Evolutionary conservation across 2,888 invertebrate species (phyloP).

Genomic region (Drosophila buzzatii): DNA sequence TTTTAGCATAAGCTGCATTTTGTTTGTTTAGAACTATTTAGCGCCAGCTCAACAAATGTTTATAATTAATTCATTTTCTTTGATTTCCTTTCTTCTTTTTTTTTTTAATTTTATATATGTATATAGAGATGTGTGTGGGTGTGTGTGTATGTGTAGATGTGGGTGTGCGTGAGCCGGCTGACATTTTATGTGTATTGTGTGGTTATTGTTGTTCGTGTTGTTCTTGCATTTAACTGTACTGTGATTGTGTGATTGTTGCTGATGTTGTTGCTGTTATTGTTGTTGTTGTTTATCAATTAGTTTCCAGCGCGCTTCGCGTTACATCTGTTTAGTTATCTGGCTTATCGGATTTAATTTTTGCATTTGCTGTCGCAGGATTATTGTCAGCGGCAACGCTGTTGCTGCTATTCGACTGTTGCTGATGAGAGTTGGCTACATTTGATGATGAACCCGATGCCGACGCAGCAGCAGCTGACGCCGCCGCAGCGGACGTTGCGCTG

Average conservation of each 20-base stretch:
- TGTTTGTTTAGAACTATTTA: conserved; percentile 48
- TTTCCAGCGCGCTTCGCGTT: conserved; percentile 68
- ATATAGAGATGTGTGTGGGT: conserved; percentile 15
- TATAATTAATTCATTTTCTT: conserved; percentile 37
- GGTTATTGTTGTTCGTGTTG: conserved; percentile 45
- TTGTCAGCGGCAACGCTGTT: conserved; percentile 79
- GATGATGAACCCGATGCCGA: conserved; percentile 57
- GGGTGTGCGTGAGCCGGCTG: conserved; percentile 50
- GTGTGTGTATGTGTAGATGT: conserved; percentile 9
- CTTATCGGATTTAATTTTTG: conserved; percentile 80
- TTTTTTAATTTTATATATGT: conserved; percentile 14
- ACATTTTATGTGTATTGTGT: conserved; percentile 50
- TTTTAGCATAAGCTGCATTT: conserved; percentile 53
- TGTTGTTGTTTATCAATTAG: conserved; percentile 44
- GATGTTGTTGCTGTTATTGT: conserved; percentile 45
- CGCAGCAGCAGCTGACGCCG: conserved; percentile 65
- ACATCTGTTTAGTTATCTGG: conserved; percentile 78
- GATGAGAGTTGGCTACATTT: conserved; percentile 76
- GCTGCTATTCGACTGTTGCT: conserved; percentile 84
- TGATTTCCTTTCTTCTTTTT: conserved; percentile 14
- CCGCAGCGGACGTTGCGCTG: conserved; percentile 51
- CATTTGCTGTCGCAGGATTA: conserved; percentile 82
- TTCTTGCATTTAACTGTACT: conserved; percentile 43
- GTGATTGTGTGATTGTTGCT: conserved; percentile 25
- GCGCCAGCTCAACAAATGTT: conserved; percentile 54